Percentiles rank a stretch among this genome's conserved stretches.
Evolutionary conservation across 2,888 invertebrate genomes (phyloP).

Genomic region (Opisthograptis luteolata): DNA sequence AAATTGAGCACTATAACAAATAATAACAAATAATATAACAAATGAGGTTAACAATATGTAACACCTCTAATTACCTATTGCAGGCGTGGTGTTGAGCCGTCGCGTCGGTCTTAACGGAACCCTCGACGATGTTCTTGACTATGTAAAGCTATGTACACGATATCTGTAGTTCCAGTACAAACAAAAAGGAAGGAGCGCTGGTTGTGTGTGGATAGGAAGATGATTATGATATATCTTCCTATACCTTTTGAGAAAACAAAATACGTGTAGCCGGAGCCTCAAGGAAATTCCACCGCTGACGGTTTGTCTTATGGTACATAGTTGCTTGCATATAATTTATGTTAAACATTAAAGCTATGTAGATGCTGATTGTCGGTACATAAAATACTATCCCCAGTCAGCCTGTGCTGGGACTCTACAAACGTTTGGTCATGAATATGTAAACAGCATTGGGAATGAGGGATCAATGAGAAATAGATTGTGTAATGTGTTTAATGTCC

Average conservation of each 20-base stretch:
- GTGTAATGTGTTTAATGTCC: background rate
- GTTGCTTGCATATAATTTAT: background rate
- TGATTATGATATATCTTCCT: constrained; percentile 37
- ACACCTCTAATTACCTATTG: no score
- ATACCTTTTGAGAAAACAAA: constrained; percentile 33
- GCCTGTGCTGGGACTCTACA: constrained; percentile 15
- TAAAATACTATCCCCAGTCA: constrained; percentile 18
- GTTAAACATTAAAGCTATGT: background rate
- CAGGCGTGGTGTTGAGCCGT: no score
- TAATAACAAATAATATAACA: no score
- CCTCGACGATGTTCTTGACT: no score
- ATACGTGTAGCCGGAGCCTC: constrained; percentile 6
- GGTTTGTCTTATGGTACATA: background rate
- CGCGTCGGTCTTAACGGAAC: no score
- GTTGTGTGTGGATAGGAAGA: constrained; percentile 21
- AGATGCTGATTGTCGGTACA: constrained; percentile 18
- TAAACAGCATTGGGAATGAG: constrained; percentile 24
- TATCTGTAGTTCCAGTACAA: background rate
- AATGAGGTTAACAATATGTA: no score
- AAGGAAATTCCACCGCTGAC: background rate
- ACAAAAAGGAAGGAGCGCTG: background rate
- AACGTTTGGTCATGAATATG: constrained; percentile 30
- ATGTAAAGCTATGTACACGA: constrained; percentile 1
- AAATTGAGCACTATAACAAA: no score
- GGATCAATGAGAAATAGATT: constrained; percentile 28